Conservation (phyloP, 2,888 invertebrate species). For the Pseudanteris insignis region DNA sequence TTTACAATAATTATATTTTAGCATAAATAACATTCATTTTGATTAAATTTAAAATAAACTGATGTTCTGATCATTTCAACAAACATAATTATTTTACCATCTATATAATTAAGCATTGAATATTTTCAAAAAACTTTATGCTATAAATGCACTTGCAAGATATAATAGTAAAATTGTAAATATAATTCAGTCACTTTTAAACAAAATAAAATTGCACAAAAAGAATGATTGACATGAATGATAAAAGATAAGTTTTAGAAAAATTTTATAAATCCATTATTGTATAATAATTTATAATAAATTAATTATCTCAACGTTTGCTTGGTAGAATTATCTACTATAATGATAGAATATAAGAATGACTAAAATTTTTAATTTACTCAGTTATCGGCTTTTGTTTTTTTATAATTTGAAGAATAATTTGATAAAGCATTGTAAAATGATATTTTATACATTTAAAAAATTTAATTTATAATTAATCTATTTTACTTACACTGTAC, state of each 20-base stretch:
- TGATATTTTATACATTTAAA: slow-evolving; percentile 21
- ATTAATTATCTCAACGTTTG: too few relatives aligned
- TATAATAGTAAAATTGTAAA: slow-evolving; percentile 33
- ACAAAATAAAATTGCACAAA: slow-evolving; percentile 7
- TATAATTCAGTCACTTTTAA: slow-evolving; percentile 27
- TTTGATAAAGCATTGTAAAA: slow-evolving; percentile 34
- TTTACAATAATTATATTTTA: too few relatives aligned
- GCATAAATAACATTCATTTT: too few relatives aligned
- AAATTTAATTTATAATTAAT: too few relatives aligned
- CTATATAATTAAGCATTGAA: too few relatives aligned
- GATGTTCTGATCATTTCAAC: too few relatives aligned
- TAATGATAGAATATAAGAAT: slow-evolving; percentile 41
- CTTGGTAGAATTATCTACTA: too few relatives aligned
- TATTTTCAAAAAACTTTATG: too few relatives aligned
- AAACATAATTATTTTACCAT: too few relatives aligned
- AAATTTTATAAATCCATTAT: not conserved
- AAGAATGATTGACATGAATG: slow-evolving; percentile 14
- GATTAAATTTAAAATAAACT: too few relatives aligned
- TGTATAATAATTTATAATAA: too few relatives aligned
- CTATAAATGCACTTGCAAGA: slow-evolving; percentile 23
- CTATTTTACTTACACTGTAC: slow-evolving; percentile 40
- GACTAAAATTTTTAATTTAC: slow-evolving; percentile 40
- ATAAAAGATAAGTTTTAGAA: not conserved
- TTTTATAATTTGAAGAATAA: slow-evolving; percentile 34
- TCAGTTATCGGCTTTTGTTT: not conserved